phyloP scores from a whole-genome alignment of 92 coral and sea anemone genomes.

The Metridium senile region DNA sequence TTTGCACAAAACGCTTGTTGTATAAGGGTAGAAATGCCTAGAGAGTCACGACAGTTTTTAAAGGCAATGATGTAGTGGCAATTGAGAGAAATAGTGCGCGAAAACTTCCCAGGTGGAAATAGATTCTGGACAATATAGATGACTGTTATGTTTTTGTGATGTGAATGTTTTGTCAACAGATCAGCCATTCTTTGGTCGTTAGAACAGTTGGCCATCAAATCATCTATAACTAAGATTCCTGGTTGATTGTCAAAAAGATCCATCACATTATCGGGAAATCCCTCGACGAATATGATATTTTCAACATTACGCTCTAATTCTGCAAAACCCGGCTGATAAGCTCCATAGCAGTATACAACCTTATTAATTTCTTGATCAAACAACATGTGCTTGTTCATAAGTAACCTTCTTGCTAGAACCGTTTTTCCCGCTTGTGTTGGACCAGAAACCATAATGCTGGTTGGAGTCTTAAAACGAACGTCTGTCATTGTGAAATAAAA shows the following conservation, averaged over 20 bases:
- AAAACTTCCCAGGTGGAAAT: constrained; percentile 31
- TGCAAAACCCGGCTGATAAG: constrained; percentile 34
- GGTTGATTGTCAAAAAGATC: constrained; percentile 26
- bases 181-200: constrained; percentile 34
- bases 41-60: constrained; percentile 38
- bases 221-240: constrained; percentile 39
- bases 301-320: constrained; percentile 29
- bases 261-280: constrained; percentile 35
- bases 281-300: constrained; percentile 42
- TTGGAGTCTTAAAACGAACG: background rate
- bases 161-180: constrained; percentile 48
- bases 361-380: constrained; percentile 28
- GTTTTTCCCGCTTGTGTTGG: constrained; percentile 29
- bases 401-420: constrained; percentile 9
- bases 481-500: background rate
- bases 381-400: constrained; percentile 16
- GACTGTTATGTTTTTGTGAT: constrained; percentile 43
- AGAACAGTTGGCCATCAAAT: constrained; percentile 42
- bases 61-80: constrained; percentile 36
- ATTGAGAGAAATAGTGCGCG: constrained; percentile 23
- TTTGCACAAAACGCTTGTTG: constrained; percentile 43
- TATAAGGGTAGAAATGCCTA: constrained; percentile 38
- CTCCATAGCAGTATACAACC: constrained; percentile 36
- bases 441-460: constrained; percentile 6
- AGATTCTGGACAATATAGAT: constrained; percentile 31